Evolutionary conservation across 2,888 invertebrate species (phyloP).

Genomic region (Caenorhabditis sinica): DNA sequence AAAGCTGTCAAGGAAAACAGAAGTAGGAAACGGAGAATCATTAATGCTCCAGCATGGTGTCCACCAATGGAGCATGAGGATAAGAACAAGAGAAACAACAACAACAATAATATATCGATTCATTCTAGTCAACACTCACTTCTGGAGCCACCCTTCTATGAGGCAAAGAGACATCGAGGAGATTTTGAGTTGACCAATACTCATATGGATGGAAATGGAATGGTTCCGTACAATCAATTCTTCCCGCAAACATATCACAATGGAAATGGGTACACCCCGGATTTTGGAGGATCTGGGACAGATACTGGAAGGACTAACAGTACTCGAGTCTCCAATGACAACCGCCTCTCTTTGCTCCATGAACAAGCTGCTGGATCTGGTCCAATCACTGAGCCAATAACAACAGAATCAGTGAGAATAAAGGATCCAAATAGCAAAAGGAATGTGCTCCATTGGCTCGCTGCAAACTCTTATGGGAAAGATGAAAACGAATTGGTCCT

Average conservation of each 20-base stretch:
- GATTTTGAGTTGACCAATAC: neutral
- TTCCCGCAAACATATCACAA: neutral
- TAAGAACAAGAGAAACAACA: neutral
- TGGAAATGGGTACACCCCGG: conserved; percentile 13
- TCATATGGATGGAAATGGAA: neutral
- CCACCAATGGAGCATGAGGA: conserved; percentile 65
- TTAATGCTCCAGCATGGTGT: conserved; percentile 66
- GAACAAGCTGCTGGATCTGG: conserved; percentile 32
- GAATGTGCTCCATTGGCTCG: conserved; percentile 55
- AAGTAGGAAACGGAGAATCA: conserved; percentile 60
- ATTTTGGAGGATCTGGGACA: neutral
- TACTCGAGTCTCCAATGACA: neutral
- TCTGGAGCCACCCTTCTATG: conserved; percentile 18
- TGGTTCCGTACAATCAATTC: conserved; percentile 20
- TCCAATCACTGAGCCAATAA: conserved; percentile 21
- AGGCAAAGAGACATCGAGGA: conserved; percentile 14
- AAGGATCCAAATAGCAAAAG: conserved; percentile 27
- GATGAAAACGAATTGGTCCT: conserved; percentile 26
- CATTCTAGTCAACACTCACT: conserved; percentile 52
- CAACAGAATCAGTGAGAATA: conserved; percentile 27
- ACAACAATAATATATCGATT: conserved; percentile 16
- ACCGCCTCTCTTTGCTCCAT: conserved; percentile 4
- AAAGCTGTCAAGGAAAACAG: conserved; percentile 39
- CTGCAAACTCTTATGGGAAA: conserved; percentile 26
- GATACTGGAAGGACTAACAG: neutral